These are phyloP conservation scores for Nomada ferruginata DNA, from an alignment of 2,888 invertebrate genomes.

Conservation along the genomic window DNA sequence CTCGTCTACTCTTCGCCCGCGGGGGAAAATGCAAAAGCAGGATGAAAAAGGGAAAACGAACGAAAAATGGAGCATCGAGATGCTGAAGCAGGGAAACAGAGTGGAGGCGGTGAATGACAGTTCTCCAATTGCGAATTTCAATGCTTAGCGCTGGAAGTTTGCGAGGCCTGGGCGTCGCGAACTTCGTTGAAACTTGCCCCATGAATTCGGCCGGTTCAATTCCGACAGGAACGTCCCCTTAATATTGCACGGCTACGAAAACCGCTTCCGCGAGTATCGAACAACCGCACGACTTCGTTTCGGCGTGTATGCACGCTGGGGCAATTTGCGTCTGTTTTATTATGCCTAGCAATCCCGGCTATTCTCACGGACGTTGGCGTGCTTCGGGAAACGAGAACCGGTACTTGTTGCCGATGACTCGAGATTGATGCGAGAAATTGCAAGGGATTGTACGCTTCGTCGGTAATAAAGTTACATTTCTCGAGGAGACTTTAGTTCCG, in stretches of 20 bases:
- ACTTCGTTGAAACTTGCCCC: slow-evolving; percentile 64
- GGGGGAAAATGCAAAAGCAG: not conserved
- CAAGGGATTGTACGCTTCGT: not conserved
- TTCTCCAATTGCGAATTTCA: slow-evolving; percentile 60
- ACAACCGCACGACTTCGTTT: slow-evolving; percentile 42
- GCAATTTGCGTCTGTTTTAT: slow-evolving; percentile 59
- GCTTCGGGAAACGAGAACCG: not conserved
- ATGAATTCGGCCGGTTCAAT: slow-evolving; percentile 68
- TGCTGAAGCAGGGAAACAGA: not conserved
- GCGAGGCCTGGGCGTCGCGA: slow-evolving; percentile 44
- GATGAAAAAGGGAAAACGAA: not conserved
- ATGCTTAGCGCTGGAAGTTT: slow-evolving; percentile 61
- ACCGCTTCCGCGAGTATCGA: slow-evolving; percentile 60
- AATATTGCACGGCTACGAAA: slow-evolving; percentile 62
- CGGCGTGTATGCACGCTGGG: slow-evolving; percentile 25
- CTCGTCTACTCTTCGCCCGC: not conserved
- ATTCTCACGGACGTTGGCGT: slow-evolving; percentile 20
- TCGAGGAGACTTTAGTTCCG: not conserved
- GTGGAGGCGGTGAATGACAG: slow-evolving; percentile 24
- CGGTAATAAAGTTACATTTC: not conserved
- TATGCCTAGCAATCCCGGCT: slow-evolving; percentile 34
- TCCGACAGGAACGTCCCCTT: slow-evolving; percentile 49
- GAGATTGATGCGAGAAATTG: slow-evolving; percentile 16
- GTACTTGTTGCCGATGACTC: slow-evolving; percentile 40
- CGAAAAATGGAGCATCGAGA: not conserved